Evolutionary conservation across 1,140 invertebrate genomes (phyloP).

Genomic region (Drosophila mojavensis): DNA sequence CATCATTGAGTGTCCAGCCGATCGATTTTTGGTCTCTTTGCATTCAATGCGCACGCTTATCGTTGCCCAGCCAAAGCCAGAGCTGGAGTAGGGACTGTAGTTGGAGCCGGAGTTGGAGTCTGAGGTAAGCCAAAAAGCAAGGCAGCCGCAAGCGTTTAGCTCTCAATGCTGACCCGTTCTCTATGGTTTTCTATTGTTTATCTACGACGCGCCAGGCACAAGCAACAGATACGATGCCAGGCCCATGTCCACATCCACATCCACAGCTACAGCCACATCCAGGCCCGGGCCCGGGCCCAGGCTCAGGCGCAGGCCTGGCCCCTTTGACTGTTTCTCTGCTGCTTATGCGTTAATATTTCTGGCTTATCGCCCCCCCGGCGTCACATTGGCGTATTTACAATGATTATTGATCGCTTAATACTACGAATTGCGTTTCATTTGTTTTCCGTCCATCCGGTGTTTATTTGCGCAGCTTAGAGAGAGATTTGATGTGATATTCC

Average conservation of each 20-base stretch:
- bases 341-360: constrained; percentile 68
- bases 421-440: constrained; percentile 57
- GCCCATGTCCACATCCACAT: constrained; percentile 14
- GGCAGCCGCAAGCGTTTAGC: constrained; percentile 54
- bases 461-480: constrained; percentile 70
- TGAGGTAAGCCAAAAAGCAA: constrained; percentile 10
- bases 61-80: constrained; percentile 8
- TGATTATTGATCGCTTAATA: constrained; percentile 82
- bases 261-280: background rate
- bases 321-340: background rate
- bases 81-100: background rate
- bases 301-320: background rate
- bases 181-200: constrained; percentile 81
- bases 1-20: constrained; percentile 47
- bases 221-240: constrained; percentile 15
- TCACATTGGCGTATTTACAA: constrained; percentile 76
- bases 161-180: constrained; percentile 57
- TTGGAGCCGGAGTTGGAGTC: background rate
- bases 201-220: constrained; percentile 58
- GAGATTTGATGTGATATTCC: constrained; percentile 43
- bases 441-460: constrained; percentile 35
- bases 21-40: constrained; percentile 39
- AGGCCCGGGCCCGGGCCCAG: background rate
- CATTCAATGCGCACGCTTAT: constrained; percentile 51
- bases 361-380: constrained; percentile 69